Evolutionary conservation across 2,888 invertebrate species (phyloP).

Genomic region (Cephalotes varians): DNA sequence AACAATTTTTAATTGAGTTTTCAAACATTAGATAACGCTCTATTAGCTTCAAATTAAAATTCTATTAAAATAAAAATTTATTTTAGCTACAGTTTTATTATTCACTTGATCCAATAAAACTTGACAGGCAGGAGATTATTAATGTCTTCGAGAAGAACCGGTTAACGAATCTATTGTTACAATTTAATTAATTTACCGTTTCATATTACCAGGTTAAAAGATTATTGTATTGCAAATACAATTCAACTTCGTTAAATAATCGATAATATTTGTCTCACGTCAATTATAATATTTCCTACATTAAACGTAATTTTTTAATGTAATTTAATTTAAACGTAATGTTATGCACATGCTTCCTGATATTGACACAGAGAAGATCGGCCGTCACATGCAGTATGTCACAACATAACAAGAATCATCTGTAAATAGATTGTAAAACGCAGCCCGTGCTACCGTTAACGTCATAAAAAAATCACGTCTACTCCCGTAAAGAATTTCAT

Average conservation of each 20-base stretch:
- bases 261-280: neutral
- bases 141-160: neutral
- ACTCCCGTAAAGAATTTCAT: neutral
- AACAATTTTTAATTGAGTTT: neutral
- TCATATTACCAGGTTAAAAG: neutral
- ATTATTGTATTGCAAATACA: neutral
- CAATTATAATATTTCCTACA: constrained; percentile 8
- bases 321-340: constrained; percentile 16
- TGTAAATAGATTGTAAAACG: constrained; percentile 10
- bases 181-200: neutral
- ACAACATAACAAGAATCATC: neutral
- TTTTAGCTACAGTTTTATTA: neutral
- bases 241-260: neutral
- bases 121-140: neutral
- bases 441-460: neutral
- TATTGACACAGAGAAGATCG: constrained; percentile 5
- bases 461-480: constrained; percentile 11
- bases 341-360: constrained; percentile 5
- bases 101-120: neutral
- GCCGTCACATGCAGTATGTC: neutral
- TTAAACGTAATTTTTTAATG: too few relatives aligned
- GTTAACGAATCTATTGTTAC: neutral
- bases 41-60: neutral
- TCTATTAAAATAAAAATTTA: neutral
- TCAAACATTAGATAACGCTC: neutral